Conservation (phyloP, 2,888 invertebrate species). For the Drosophila lacicola region DNA sequence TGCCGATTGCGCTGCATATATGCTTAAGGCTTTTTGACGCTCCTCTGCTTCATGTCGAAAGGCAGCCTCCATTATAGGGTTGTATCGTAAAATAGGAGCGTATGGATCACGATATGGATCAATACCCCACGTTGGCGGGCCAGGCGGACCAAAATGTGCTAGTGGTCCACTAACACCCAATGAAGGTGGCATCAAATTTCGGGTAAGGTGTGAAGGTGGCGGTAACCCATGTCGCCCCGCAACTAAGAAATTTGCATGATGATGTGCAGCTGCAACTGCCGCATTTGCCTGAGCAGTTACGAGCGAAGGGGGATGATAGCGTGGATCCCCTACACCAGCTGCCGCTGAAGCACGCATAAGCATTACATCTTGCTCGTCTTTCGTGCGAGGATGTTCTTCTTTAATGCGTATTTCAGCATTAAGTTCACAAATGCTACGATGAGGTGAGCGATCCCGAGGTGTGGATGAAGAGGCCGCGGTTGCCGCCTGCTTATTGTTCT, state of each 20-base stretch:
- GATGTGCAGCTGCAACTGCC: conserved; percentile 81
- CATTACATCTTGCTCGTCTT: conserved; percentile 86
- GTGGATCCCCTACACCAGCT: conserved; percentile 85
- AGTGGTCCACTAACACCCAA: conserved; percentile 86
- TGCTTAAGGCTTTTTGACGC: conserved; percentile 90
- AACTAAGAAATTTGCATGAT: conserved; percentile 86
- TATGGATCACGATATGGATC: conserved; percentile 90
- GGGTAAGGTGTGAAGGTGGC: conserved; percentile 86
- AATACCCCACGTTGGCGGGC: conserved; percentile 86
- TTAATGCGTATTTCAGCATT: conserved; percentile 86
- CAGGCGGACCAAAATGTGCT: conserved; percentile 87
- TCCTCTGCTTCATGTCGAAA: conserved; percentile 92
- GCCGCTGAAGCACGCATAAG: conserved; percentile 84
- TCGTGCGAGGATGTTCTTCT: conserved; percentile 87
- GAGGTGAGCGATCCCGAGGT: conserved; percentile 89
- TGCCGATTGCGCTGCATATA: conserved; percentile 88
- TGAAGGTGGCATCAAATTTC: conserved; percentile 86
- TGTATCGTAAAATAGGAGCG: conserved; percentile 89
- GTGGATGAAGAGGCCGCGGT: conserved; percentile 83
- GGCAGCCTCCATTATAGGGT: conserved; percentile 92
- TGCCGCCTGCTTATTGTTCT: conserved; percentile 85
- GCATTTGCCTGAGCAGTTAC: conserved; percentile 84
- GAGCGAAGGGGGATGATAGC: conserved; percentile 86
- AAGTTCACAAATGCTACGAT: conserved; percentile 88
- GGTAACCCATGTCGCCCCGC: conserved; percentile 85